phyloP scores from a whole-genome alignment of 2,113 vertebrate species.

The Sturnira hondurensis region DNA sequence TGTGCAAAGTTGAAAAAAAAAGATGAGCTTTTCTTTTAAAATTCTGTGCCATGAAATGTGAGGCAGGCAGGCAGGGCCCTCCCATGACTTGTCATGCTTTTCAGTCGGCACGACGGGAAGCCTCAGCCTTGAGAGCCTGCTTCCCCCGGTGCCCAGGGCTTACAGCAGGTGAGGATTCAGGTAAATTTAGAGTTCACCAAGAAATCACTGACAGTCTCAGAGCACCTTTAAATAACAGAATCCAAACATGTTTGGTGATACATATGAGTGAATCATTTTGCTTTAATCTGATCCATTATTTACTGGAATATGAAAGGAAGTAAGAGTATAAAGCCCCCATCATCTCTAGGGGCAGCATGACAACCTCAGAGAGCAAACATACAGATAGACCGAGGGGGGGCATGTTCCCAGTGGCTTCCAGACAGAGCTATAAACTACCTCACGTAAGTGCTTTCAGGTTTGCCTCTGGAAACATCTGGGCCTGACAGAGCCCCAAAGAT shows the following conservation, averaged over 20 bases:
- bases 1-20: not conserved
- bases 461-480: not conserved
- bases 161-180: not conserved
- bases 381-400: not conserved
- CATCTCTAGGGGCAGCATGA: not conserved
- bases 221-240: not conserved
- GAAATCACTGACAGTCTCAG: not conserved
- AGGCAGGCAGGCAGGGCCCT: not conserved
- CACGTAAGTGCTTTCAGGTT: not conserved
- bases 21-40: not conserved
- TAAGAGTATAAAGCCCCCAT: not conserved
- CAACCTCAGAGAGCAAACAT: not conserved
- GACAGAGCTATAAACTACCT: not conserved
- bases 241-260: not conserved
- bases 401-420: not conserved
- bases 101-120: not conserved
- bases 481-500: not conserved
- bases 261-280: not conserved
- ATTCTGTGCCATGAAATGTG: not conserved
- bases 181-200: not conserved
- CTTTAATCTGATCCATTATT: not conserved
- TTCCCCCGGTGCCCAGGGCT: not conserved
- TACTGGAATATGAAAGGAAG: conserved; percentile 3
- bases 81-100: not conserved
- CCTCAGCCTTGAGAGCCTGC: not conserved